A percentile compares a stretch with the other conserved stretches of the same genome.
Conservation (phyloP, 2,113 vertebrate genomes). For the Lagenorhynchus albirostris region DNA sequence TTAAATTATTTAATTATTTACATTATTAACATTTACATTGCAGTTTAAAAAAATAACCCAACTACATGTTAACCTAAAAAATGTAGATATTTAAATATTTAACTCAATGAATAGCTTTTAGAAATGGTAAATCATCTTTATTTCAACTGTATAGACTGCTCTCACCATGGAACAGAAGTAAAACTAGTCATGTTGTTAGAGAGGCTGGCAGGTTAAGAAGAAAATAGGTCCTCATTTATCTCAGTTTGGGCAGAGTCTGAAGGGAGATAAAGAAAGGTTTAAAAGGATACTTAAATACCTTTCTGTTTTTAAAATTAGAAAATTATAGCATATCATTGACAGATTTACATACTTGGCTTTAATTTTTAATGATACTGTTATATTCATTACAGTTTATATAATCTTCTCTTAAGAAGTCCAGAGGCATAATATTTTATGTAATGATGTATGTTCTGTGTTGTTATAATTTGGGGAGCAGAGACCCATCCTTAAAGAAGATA, state of each 20-base stretch:
- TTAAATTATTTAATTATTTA: neutral
- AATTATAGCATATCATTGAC: neutral
- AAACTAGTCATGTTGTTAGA: neutral
- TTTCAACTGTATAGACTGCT: neutral
- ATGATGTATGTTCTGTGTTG: neutral
- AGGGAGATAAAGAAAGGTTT: neutral
- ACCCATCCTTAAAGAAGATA: neutral
- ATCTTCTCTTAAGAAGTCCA: neutral
- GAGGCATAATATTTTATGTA: neutral
- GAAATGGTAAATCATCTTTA: slow-evolving; percentile 20
- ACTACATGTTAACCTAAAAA: neutral
- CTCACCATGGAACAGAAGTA: neutral
- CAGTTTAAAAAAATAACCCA: neutral
- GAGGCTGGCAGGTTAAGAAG: neutral
- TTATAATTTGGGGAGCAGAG: neutral
- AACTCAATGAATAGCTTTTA: slow-evolving; percentile 10
- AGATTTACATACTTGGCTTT: neutral
- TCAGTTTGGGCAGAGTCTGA: neutral
- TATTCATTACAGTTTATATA: slow-evolving; percentile 14
- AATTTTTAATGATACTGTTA: slow-evolving; percentile 5
- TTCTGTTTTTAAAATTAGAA: slow-evolving; percentile 14
- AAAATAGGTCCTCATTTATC: neutral
- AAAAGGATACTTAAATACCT: neutral
- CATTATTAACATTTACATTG: neutral
- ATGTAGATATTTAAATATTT: neutral